Base-by-base conservation (phyloP, 1,140 invertebrate species). In the Achatina immaculata region DNA sequence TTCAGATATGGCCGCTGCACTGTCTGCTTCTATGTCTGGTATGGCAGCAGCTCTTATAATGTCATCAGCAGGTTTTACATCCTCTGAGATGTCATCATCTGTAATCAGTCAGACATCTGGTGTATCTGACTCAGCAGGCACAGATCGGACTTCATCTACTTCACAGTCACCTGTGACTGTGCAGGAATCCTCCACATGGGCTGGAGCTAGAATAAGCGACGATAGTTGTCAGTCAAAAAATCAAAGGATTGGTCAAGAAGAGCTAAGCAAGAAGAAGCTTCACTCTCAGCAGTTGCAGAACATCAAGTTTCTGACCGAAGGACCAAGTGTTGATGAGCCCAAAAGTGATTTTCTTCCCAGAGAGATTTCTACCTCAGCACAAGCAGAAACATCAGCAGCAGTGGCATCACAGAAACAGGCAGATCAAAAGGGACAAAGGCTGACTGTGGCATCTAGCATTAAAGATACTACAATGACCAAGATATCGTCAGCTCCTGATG, bases 231-330 rank as follows among this genome's bases (percentile, higher is more conserved):
- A n/a, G 4, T 24, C 48, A 19, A 14, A 55, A 21, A 43, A 38
- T 40, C 68, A 55, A 28, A 80, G 42, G 36, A 36, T 14, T 31
- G 55, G 14, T 11, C 24, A 7, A 34, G 66, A 72, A n/a, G 66
- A 71, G 66, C 9, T 71, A 14, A 36, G 66, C n/a, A 72, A 40
- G 68, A 80, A 72, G 68, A 69, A 55, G 36, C 66, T 42, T 34
- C 78, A 80, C 38, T 80, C 78, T 40, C 48, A 43, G 16, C 66
- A 80, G 36, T 36, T 80, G 43, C 43, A 80, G 48, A 80, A 80
- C 42, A 80, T 80, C 34, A 80, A 71, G 36, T 80, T 38, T 45
- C 42, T 80, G 1, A 80, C 78, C 16, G n/a, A 58, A 43, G 55
- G 66, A 28, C 66, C 78, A 31, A 51, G 34, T 55, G 14, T 43